Percentiles rank a stretch among this genome's conserved stretches.
Conservation (phyloP, 1,140 invertebrate genomes). For the Drosophila trapezifrons region DNA sequence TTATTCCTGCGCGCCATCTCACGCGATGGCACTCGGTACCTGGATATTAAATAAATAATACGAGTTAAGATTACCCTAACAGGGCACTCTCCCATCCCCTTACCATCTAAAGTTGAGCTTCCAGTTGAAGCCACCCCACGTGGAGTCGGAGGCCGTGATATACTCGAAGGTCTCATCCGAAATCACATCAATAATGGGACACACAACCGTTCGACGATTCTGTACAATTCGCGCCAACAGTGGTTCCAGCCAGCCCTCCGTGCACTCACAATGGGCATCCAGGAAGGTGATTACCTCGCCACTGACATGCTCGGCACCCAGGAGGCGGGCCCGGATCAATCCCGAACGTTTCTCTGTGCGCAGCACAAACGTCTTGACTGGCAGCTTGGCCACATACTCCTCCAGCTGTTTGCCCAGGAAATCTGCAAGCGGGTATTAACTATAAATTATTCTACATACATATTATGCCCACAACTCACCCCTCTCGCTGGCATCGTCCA, state of each 20-base stretch:
- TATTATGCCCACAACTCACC: conserved; percentile 64
- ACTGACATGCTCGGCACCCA: conserved; percentile 95
- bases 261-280: conserved; percentile 98
- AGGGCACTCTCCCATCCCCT: conserved; percentile 19
- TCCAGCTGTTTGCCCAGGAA: conserved; percentile 95
- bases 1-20: conserved; percentile 95
- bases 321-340: conserved; percentile 94
- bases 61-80: not conserved
- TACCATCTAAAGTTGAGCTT: conserved; percentile 98
- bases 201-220: conserved; percentile 96
- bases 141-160: conserved; percentile 96
- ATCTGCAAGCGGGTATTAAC: conserved; percentile 84
- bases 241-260: conserved; percentile 97
- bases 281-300: conserved; percentile 98
- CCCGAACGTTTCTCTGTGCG: conserved; percentile 96
- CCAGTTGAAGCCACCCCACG: conserved; percentile 99
- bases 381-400: conserved; percentile 93
- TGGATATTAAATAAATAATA: conserved; percentile 67
- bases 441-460: conserved; percentile 35
- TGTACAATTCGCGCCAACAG: conserved; percentile 94
- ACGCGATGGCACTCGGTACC: conserved; percentile 97
- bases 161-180: conserved; percentile 99
- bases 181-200: conserved; percentile 99
- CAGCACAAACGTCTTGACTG: conserved; percentile 91
- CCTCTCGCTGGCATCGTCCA: conserved; percentile 97